phyloP scores from a whole-genome alignment of 2,113 vertebrate species.

The Alaudala cheleensis region DNA sequence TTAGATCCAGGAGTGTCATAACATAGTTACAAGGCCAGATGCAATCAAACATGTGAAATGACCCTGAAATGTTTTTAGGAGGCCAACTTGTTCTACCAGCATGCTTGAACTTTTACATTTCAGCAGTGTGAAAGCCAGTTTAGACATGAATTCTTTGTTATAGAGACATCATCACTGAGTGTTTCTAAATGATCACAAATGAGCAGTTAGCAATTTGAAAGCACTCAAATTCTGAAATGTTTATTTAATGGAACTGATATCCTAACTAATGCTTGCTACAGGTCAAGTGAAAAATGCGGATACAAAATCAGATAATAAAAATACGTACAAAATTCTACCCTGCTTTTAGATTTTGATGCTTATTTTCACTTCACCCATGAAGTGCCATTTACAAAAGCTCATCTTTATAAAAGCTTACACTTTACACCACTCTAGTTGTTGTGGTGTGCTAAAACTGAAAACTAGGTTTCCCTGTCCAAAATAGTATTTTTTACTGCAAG shows the following conservation, averaged over 20 bases:
- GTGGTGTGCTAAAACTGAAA: background rate
- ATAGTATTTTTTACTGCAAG: background rate
- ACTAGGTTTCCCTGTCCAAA: background rate
- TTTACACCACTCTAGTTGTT: background rate
- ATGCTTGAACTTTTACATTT: background rate
- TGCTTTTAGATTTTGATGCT: background rate
- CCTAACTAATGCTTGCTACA: background rate
- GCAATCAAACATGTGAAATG: background rate
- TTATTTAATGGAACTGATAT: conserved; percentile 21
- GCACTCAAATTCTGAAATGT: background rate
- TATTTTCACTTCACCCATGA: background rate
- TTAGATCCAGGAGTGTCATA: background rate
- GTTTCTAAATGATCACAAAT: background rate
- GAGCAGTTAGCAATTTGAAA: background rate
- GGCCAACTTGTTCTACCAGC: background rate
- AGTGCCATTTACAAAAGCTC: background rate
- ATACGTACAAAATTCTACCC: background rate
- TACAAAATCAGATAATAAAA: background rate
- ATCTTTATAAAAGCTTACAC: background rate
- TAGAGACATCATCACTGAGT: background rate
- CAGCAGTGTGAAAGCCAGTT: background rate
- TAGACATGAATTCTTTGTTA: background rate
- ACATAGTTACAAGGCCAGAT: background rate
- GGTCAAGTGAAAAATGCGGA: background rate
- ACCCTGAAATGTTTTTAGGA: background rate